Evolutionary conservation across 2,888 invertebrate species (phyloP).

Genomic region (Coremacera marginata): DNA sequence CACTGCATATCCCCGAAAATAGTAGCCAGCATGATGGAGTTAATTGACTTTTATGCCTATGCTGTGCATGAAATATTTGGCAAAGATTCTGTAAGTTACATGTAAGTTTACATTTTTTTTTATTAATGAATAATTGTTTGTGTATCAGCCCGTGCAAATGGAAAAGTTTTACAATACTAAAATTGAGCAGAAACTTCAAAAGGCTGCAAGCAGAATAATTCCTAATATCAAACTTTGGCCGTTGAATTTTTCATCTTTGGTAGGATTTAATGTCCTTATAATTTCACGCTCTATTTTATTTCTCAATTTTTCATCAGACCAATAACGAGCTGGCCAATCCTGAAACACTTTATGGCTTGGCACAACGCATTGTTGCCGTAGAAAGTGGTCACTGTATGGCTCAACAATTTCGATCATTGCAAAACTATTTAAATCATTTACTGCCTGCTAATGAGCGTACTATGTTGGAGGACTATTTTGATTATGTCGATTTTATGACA

Average conservation of each 20-base stretch:
- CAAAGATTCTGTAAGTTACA: conserved; percentile 74
- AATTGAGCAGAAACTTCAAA: conserved; percentile 80
- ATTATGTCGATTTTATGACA: conserved; percentile 59
- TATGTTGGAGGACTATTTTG: conserved; percentile 78
- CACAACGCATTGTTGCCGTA: conserved; percentile 89
- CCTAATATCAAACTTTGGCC: conserved; percentile 68
- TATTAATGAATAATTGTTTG: background rate
- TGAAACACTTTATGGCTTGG: conserved; percentile 84
- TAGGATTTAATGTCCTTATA: conserved; percentile 45
- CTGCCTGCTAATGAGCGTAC: conserved; percentile 79
- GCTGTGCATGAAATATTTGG: conserved; percentile 90
- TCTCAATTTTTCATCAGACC: conserved; percentile 58
- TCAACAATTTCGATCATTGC: conserved; percentile 86
- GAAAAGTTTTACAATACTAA: conserved; percentile 73
- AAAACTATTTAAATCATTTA: conserved; percentile 86
- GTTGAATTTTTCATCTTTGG: conserved; percentile 67
- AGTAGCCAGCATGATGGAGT: conserved; percentile 89
- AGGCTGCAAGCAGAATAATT: conserved; percentile 81
- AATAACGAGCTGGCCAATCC: conserved; percentile 77
- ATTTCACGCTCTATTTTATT: background rate
- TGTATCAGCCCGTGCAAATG: conserved; percentile 69
- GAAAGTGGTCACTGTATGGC: conserved; percentile 93
- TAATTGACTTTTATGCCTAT: conserved; percentile 94
- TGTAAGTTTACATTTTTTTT: background rate
- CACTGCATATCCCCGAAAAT: conserved; percentile 93